A percentile compares a stretch with the other conserved stretches of the same genome.
phyloP scores from a whole-genome alignment of 2,888 invertebrate species.

The Hermodice carunculata region DNA sequence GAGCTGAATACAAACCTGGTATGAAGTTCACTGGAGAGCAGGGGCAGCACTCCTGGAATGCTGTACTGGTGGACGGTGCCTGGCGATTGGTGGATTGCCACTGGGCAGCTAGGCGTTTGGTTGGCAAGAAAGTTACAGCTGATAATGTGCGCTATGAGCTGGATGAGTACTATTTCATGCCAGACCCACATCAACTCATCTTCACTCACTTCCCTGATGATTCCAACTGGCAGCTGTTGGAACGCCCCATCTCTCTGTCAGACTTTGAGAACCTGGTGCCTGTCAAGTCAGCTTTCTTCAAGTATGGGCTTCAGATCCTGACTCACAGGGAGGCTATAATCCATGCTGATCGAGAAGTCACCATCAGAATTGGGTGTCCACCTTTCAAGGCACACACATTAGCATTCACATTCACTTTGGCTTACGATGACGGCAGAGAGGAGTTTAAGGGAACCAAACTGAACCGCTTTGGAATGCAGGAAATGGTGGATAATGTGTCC shows the following conservation, averaged over 20 bases:
- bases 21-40: conserved; percentile 67
- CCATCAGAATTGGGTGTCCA: conserved; percentile 64
- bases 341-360: conserved; percentile 61
- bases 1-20: conserved; percentile 69
- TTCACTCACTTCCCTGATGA: conserved; percentile 70
- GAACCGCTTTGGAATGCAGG: conserved; percentile 66
- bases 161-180: conserved; percentile 69
- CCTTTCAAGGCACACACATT: conserved; percentile 59
- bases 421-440: conserved; percentile 63
- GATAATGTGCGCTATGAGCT: conserved; percentile 68
- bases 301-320: conserved; percentile 67
- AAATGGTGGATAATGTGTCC: conserved; percentile 65
- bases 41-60: conserved; percentile 70
- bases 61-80: conserved; percentile 68
- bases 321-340: conserved; percentile 69
- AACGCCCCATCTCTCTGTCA: conserved; percentile 57
- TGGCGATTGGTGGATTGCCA: conserved; percentile 70
- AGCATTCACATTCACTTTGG: conserved; percentile 69
- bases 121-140: conserved; percentile 65
- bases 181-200: conserved; percentile 68
- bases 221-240: conserved; percentile 68
- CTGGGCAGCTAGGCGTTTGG: conserved; percentile 69
- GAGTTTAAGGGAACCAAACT: conserved; percentile 60
- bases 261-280: conserved; percentile 70
- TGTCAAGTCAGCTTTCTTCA: conserved; percentile 70